Percentiles rank a stretch among this genome's conserved stretches.
These are phyloP conservation scores for Nesoenas mayeri DNA, from an alignment of 2,113 vertebrate genomes.

Conservation along the genomic window DNA sequence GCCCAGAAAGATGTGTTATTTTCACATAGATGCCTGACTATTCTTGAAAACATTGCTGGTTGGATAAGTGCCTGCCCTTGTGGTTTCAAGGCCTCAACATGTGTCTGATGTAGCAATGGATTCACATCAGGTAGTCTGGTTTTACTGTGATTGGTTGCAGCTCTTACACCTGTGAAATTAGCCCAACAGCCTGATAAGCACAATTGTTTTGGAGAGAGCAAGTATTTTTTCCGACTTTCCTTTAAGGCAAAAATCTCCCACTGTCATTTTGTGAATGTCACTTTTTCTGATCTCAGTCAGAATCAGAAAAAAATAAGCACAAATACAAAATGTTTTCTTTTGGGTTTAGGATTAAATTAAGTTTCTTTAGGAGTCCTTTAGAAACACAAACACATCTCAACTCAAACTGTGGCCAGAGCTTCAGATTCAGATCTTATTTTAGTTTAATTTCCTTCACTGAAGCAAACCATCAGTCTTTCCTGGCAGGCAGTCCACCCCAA, in stretches of 20 bases:
- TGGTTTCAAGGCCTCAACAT: background rate
- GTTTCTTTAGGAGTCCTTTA: background rate
- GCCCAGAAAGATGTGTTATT: background rate
- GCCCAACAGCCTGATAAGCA: background rate
- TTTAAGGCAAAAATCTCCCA: background rate
- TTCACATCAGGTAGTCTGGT: background rate
- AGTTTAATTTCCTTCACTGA: slow-evolving; percentile 31
- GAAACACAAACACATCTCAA: slow-evolving; percentile 5
- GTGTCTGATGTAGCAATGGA: background rate
- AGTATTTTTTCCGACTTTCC: background rate
- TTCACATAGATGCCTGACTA: background rate
- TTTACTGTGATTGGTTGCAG: background rate
- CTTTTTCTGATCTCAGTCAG: background rate
- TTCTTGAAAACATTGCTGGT: background rate
- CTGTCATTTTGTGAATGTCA: background rate
- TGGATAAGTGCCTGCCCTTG: background rate
- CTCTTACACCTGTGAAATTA: background rate
- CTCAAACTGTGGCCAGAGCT: background rate
- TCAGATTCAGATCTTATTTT: slow-evolving; percentile 9
- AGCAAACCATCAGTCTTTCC: slow-evolving; percentile 26
- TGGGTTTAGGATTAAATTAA: background rate
- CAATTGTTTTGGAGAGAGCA: background rate
- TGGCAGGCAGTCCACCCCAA: background rate
- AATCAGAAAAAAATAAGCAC: background rate
- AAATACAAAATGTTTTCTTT: background rate